A percentile compares a stretch with the other conserved stretches of the same genome.
phyloP scores from a whole-genome alignment of 1,140 invertebrate species.

The Orchestia grillus region DNA sequence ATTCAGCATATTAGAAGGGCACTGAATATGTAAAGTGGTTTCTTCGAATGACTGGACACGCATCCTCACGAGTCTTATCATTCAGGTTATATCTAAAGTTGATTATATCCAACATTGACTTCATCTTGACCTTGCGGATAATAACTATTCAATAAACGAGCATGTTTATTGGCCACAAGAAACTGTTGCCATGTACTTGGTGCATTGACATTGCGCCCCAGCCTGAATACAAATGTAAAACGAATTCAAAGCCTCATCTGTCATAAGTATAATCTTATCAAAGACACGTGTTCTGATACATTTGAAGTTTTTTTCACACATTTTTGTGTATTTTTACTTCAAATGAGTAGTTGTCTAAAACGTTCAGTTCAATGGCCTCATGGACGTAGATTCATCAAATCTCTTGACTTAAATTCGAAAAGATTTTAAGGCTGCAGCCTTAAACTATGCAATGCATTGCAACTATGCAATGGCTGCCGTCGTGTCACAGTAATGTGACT shows the following conservation, averaged over 20 bases:
- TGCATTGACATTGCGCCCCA: neutral
- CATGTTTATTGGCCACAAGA: neutral
- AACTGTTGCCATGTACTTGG: neutral
- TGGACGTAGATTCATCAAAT: neutral
- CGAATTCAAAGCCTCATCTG: neutral
- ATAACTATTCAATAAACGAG: neutral
- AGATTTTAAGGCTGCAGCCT: neutral
- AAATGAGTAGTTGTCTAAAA: neutral
- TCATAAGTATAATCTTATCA: too few relatives aligned
- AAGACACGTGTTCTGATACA: too few relatives aligned
- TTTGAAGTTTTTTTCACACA: too few relatives aligned
- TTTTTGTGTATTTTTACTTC: too few relatives aligned
- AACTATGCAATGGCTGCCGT: neutral
- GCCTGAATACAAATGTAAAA: neutral
- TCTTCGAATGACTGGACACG: neutral
- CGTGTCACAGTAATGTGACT: neutral
- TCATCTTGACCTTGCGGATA: neutral
- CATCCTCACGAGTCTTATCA: neutral
- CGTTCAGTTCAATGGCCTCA: too few relatives aligned
- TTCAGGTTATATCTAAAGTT: neutral
- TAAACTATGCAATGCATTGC: neutral
- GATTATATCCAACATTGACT: neutral
- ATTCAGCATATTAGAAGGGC: neutral
- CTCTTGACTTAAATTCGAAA: neutral
- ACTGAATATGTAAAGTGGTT: neutral